Evolutionary conservation across 2,113 vertebrate genomes (phyloP), one percentile per base, ranked within the genome.

Genomic region (Corvus cornix): DNA sequence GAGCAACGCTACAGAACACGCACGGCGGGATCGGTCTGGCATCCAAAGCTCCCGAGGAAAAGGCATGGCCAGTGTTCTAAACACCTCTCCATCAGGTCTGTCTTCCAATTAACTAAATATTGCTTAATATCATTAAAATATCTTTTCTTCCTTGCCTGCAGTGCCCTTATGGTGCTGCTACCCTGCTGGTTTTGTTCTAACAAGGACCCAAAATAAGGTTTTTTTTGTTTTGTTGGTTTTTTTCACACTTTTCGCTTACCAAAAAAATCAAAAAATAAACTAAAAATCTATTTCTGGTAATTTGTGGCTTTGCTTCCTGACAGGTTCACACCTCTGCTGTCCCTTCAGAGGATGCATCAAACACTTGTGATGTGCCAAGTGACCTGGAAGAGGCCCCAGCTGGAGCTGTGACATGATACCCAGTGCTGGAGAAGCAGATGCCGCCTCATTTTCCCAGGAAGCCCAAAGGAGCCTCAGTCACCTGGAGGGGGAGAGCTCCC

Each of bases 251-350:
- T 73, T 15, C 11, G 17, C 31, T 82, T 22, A 56, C 20, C 41
- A 68, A 46, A 55, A 56, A 64, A 31, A 52, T 13, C 3, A 3
- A 33, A 21, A 76, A 87, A n/a, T 6, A 51, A 75, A 66, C 79
- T 53, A 75, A 92, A 90, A 94, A 84, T 89, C 80, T 63, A 82
- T 84, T 93, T 70, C 80, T 60, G 49, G 52, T 43, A 91, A 81
- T 93, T 82, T 86, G 41, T 62, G 72, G 1, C 33, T 88, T 87
- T 87, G 43, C 73, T 63, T 67, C 69, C 73, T 78, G 82, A 90
- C 84, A 72, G 35, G 79, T 92, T 95, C 87, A 44, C 95, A 97
- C 95, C 83, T 96, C 79, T 96, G 79, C 22, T 83, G 85, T 86
- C 94, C 89, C 83, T 85, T 62, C 94, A 81, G 91, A 92, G 80